A percentile compares a stretch with the other conserved stretches of the same genome.
These are phyloP conservation scores for Drosophila tropicalis DNA, from an alignment of 1,140 invertebrate species.

Conservation along the genomic window DNA sequence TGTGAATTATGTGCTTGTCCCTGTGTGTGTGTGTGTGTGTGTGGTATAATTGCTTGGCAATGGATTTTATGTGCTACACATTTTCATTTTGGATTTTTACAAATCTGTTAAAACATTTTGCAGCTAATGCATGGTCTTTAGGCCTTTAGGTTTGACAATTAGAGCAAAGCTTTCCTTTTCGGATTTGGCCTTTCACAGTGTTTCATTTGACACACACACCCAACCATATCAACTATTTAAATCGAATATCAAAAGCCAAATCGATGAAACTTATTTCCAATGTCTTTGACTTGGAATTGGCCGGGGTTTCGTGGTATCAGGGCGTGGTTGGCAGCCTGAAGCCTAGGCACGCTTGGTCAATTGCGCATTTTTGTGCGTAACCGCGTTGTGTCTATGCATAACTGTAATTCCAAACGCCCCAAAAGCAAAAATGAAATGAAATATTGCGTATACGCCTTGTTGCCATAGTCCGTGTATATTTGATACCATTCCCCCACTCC, in stretches of 20 bases:
- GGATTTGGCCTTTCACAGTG: constrained; percentile 53
- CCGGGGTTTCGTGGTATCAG: background rate
- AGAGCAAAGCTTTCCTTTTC: background rate
- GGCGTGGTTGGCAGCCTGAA: constrained; percentile 4
- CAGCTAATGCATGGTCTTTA: background rate
- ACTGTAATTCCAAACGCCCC: constrained; percentile 73
- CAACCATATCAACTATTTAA: background rate
- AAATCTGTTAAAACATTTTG: constrained; percentile 51
- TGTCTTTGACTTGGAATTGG: constrained; percentile 3
- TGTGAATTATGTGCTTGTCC: constrained; percentile 53
- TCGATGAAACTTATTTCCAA: constrained; percentile 1
- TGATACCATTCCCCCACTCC: constrained; percentile 48
- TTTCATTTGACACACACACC: constrained; percentile 42
- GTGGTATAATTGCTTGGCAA: constrained; percentile 64
- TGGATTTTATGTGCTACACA: constrained; percentile 63
- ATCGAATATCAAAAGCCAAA: constrained; percentile 12
- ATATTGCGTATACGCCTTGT: constrained; percentile 75
- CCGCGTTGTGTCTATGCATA: constrained; percentile 22
- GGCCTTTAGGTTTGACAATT: constrained; percentile 34
- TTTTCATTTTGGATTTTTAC: constrained; percentile 56
- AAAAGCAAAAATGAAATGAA: constrained; percentile 40
- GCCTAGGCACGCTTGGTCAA: constrained; percentile 51
- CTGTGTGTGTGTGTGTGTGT: constrained; percentile 4
- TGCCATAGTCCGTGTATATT: constrained; percentile 45
- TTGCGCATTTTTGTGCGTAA: constrained; percentile 73